phyloP scores from a whole-genome alignment of 2,113 vertebrate genomes.

The Eleginops maclovinus region DNA sequence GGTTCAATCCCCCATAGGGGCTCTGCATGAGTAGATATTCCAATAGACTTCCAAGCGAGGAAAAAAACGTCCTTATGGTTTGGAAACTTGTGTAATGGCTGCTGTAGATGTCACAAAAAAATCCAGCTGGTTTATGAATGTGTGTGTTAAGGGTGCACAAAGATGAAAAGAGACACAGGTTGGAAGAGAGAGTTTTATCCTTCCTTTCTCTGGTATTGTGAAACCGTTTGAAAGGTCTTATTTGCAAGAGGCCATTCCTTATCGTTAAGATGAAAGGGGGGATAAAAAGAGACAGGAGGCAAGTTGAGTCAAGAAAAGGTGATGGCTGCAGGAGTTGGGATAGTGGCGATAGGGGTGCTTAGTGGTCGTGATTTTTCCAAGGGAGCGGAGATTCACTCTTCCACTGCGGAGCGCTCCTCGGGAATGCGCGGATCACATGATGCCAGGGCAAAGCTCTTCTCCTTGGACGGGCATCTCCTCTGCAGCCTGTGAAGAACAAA shows the following conservation, averaged over 20 bases:
- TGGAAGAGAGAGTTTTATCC: slow-evolving; percentile 48
- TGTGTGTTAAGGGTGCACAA: slow-evolving; percentile 57
- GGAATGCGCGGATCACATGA: slow-evolving; percentile 73
- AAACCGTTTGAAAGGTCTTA: slow-evolving; percentile 64
- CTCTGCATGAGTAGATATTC: slow-evolving; percentile 64
- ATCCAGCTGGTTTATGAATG: slow-evolving; percentile 49
- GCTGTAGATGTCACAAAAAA: slow-evolving; percentile 41
- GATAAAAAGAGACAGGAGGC: slow-evolving; percentile 39
- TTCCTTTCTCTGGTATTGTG: slow-evolving; percentile 66
- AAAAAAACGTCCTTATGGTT: slow-evolving; percentile 27
- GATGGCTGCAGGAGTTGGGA: slow-evolving; percentile 53
- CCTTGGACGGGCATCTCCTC: slow-evolving; percentile 47
- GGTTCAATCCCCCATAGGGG: slow-evolving; percentile 76
- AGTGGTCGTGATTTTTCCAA: slow-evolving; percentile 52
- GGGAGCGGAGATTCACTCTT: slow-evolving; percentile 42
- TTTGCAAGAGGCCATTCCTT: slow-evolving; percentile 75
- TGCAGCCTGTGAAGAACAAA: slow-evolving; percentile 34
- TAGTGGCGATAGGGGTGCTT: slow-evolving; percentile 57
- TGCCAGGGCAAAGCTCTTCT: slow-evolving; percentile 55
- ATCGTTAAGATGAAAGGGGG: slow-evolving; percentile 58
- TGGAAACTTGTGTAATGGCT: slow-evolving; percentile 18
- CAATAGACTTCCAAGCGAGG: slow-evolving; percentile 19
- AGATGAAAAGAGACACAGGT: slow-evolving; percentile 44
- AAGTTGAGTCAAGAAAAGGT: slow-evolving; percentile 71
- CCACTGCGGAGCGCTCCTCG: slow-evolving; percentile 34